Percentiles rank a stretch among this genome's conserved stretches.
Conservation (phyloP, 2,888 invertebrate genomes). For the Pegoplata infirma region DNA sequence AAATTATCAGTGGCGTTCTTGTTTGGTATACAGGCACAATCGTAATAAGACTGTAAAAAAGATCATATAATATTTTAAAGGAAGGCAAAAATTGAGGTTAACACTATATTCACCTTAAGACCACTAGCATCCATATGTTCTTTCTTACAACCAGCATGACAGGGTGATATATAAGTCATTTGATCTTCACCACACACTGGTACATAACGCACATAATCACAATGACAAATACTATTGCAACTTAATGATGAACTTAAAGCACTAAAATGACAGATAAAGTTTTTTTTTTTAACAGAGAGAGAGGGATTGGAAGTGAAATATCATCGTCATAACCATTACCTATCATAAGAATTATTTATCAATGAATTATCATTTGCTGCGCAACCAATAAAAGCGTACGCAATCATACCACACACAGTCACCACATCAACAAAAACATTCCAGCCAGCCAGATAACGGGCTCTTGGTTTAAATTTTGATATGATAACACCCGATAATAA, state of each 20-base stretch:
- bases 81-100: background rate
- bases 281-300: background rate
- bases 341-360: slow-evolving; percentile 69
- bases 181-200: slow-evolving; percentile 84
- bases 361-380: slow-evolving; percentile 80
- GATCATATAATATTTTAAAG: background rate
- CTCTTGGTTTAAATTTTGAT: slow-evolving; percentile 82
- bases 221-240: slow-evolving; percentile 83
- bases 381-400: slow-evolving; percentile 83
- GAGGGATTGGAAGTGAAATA: background rate
- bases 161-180: slow-evolving; percentile 85
- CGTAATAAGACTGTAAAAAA: slow-evolving; percentile 61
- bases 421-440: slow-evolving; percentile 82
- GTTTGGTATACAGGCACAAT: slow-evolving; percentile 65
- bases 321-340: slow-evolving; percentile 72
- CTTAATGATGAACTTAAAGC: slow-evolving; percentile 51
- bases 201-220: slow-evolving; percentile 85
- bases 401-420: slow-evolving; percentile 82
- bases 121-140: slow-evolving; percentile 72
- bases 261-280: slow-evolving; percentile 36
- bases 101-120: slow-evolving; percentile 73
- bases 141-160: slow-evolving; percentile 85
- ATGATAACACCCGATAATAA: slow-evolving; percentile 82
- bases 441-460: slow-evolving; percentile 82
- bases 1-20: slow-evolving; percentile 8